Evolutionary conservation across 2,113 vertebrate genomes (phyloP).

Genomic region (Thamnophis sirtalis): DNA sequence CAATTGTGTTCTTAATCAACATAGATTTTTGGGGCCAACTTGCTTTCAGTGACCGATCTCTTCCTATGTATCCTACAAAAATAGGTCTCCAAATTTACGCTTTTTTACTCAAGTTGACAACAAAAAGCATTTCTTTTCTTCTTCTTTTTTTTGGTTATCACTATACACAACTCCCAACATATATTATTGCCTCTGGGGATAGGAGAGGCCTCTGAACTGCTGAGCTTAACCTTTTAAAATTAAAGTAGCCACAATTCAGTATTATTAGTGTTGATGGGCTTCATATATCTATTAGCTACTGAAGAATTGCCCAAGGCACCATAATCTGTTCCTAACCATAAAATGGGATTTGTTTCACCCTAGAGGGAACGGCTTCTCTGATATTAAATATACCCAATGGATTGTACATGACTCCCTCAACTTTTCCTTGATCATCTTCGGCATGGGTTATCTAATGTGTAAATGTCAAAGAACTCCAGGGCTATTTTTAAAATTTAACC

Average conservation of each 20-base stretch:
- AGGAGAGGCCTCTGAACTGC: constrained; percentile 49
- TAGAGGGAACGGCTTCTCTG: constrained; percentile 38
- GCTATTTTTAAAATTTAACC: neutral
- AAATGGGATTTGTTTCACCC: constrained; percentile 41
- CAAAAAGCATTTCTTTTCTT: constrained; percentile 17
- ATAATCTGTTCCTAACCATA: constrained; percentile 49
- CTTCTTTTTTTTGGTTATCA: constrained; percentile 45
- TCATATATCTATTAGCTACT: constrained; percentile 18
- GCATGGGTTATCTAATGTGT: constrained; percentile 23
- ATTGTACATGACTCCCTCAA: constrained; percentile 2
- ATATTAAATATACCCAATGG: constrained; percentile 4
- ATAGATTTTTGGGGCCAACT: constrained; percentile 20
- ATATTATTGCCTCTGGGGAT: constrained; percentile 35
- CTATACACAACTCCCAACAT: constrained; percentile 38
- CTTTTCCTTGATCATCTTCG: constrained; percentile 6
- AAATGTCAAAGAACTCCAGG: constrained; percentile 34
- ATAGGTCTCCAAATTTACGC: neutral
- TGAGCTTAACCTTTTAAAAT: constrained; percentile 57
- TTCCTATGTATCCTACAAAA: constrained; percentile 12
- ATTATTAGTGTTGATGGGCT: constrained; percentile 42
- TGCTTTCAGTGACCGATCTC: neutral
- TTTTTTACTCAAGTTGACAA: neutral
- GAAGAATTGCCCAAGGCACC: constrained; percentile 31
- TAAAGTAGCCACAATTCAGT: constrained; percentile 55
- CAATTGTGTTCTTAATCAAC: constrained; percentile 3